phyloP scores from a whole-genome alignment of 1,140 invertebrate genomes.

The Cherax destructor region DNA sequence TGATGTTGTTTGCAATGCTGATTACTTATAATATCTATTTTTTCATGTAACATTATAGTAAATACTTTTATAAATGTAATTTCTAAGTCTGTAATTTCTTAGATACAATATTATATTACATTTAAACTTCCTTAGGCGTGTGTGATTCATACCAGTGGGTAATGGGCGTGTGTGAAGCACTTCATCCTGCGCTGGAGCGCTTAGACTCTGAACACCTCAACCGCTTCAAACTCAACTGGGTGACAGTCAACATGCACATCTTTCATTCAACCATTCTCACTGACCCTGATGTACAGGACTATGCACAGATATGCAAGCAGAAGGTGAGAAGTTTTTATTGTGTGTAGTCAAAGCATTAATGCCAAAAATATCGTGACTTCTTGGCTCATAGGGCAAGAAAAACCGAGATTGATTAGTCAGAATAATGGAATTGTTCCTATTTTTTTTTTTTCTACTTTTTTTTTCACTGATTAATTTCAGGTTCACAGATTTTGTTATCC shows the following conservation, averaged over 20 bases:
- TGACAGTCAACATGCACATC: slow-evolving; percentile 81
- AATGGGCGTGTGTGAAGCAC: slow-evolving; percentile 78
- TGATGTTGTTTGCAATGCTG: slow-evolving; percentile 31
- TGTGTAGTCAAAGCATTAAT: too few relatives aligned
- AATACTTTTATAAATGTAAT: too few relatives aligned
- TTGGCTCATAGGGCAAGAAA: too few relatives aligned
- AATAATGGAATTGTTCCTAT: too few relatives aligned
- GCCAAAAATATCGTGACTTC: too few relatives aligned
- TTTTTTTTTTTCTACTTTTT: too few relatives aligned
- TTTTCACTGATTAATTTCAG: too few relatives aligned
- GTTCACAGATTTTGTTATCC: too few relatives aligned
- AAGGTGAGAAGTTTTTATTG: slow-evolving; percentile 75
- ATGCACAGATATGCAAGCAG: slow-evolving; percentile 78
- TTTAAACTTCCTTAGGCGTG: slow-evolving; percentile 74
- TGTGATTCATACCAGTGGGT: slow-evolving; percentile 81
- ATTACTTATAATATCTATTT: slow-evolving; percentile 54
- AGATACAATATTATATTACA: background rate
- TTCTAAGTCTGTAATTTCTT: too few relatives aligned
- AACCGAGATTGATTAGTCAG: too few relatives aligned
- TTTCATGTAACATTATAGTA: too few relatives aligned
- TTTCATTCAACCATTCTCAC: slow-evolving; percentile 81
- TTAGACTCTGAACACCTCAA: slow-evolving; percentile 79
- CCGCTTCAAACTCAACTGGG: slow-evolving; percentile 81
- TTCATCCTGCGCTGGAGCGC: slow-evolving; percentile 79
- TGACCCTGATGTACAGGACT: slow-evolving; percentile 80